Evolutionary conservation across 1,140 invertebrate genomes (phyloP).

Genomic region (Anadara kagoshimensis): DNA sequence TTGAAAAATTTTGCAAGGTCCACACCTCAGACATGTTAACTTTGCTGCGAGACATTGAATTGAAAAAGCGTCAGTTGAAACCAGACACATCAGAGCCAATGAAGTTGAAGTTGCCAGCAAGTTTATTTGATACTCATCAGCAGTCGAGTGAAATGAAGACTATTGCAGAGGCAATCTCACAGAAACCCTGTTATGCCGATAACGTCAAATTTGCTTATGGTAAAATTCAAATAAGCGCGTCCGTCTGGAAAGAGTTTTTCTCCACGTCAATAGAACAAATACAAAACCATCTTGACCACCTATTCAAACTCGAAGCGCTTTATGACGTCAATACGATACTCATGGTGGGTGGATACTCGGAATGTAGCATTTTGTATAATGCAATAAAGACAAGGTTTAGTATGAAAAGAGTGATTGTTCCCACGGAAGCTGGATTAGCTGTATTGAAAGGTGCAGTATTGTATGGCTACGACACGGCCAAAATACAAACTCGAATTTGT

Average conservation of each 20-base stretch:
- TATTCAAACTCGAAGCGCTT: background rate
- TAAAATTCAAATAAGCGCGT: conserved; percentile 26
- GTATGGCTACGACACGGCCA: conserved; percentile 5
- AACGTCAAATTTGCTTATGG: background rate
- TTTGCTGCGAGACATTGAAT: conserved; percentile 11
- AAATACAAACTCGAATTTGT: background rate
- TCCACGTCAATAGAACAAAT: conserved; percentile 9
- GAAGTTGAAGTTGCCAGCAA: conserved; percentile 7
- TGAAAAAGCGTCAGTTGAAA: background rate
- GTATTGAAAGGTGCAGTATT: conserved; percentile 41
- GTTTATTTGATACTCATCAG: background rate
- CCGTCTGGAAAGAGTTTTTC: conserved; percentile 20
- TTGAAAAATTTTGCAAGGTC: conserved; percentile 10
- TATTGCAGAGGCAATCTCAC: background rate
- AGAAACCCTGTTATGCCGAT: background rate
- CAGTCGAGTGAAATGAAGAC: background rate
- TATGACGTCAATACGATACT: conserved; percentile 6
- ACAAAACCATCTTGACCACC: conserved; percentile 7
- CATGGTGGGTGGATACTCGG: conserved; percentile 39
- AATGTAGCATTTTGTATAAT: conserved; percentile 27
- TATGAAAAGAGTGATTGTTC: conserved; percentile 23
- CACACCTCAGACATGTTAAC: conserved; percentile 2
- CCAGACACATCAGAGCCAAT: conserved; percentile 1
- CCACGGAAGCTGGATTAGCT: conserved; percentile 23
- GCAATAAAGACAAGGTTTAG: conserved; percentile 4